Percentiles rank a stretch among this genome's conserved stretches.
These are phyloP conservation scores for Sus scrofa DNA, from an alignment of 2,113 vertebrate genomes.

Conservation along the genomic window T2T-Sscrofa CM000814.6:120318501-120319000, in stretches of 20 bases:
- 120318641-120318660: not conserved
- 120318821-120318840: not conserved
- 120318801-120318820: not conserved
- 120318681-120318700: not conserved
- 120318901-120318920: conserved; percentile 7
- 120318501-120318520: not conserved
- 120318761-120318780: not conserved
- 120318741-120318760: not conserved
- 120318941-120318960: not conserved
- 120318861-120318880: not conserved
- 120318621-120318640: not conserved
- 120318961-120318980: not conserved
- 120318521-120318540: not conserved
- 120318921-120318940: not conserved
- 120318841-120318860: not conserved
- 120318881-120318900: not conserved
- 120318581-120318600: not conserved
- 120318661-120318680: not conserved
- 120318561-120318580: not conserved
- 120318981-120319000: not conserved
- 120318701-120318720: not conserved
- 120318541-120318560: not conserved
- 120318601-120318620: not conserved
- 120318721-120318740: not conserved
- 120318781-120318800: not conserved